Evolutionary conservation across 2,113 vertebrate species (phyloP), one percentile per base, ranked within the genome.

Genomic region (Meles meles): DNA sequence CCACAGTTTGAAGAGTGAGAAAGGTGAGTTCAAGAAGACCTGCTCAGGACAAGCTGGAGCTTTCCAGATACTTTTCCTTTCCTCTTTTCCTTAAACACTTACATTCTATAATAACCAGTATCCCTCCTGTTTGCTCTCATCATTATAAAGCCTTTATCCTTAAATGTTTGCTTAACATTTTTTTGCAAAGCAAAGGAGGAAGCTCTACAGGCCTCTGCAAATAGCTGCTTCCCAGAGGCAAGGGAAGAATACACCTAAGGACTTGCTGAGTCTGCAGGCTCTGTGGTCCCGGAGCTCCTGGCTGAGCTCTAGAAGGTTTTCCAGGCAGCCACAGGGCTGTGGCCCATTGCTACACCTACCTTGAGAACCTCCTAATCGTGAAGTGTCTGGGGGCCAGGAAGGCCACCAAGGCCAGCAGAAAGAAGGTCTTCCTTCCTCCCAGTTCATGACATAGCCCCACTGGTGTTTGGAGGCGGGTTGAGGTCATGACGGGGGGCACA

Each of bases 161-260:
- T 89, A 90, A 93, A 96, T 89, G 81, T 97, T 97, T 95, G 83
- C 87, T 97, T 85, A 91, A 55, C 44, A 27, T 69, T 44, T 95
- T 96, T 80, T 72, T 82, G 47, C 72, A 96, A 88, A 63, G 47
- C 4, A n/a, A 57, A 96, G 67, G 44, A 94, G 34, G 67, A 44
- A 47, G 31, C 69, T 57, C 39, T 13, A 13, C 0, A 0, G 79
- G 37, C 69, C n/a, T 93, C 49, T 86, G 83, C 49, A 85, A 83
- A 94, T 55, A 97, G 21, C 95, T 0, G 2, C 63, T 90, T 91
- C 74, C 76, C 88, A 17, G 74, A 90, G 71, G 39, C 65, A 49
- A 88, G 44, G 14, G 31, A 96, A 27, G 52, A 7, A 34, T 21
- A 18, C 25, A 8, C 69, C 83, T 52, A 18, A 23, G 23, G 34